Conservation (phyloP, 1,140 invertebrate genomes). For the Drosophila lacteicornis region DNA sequence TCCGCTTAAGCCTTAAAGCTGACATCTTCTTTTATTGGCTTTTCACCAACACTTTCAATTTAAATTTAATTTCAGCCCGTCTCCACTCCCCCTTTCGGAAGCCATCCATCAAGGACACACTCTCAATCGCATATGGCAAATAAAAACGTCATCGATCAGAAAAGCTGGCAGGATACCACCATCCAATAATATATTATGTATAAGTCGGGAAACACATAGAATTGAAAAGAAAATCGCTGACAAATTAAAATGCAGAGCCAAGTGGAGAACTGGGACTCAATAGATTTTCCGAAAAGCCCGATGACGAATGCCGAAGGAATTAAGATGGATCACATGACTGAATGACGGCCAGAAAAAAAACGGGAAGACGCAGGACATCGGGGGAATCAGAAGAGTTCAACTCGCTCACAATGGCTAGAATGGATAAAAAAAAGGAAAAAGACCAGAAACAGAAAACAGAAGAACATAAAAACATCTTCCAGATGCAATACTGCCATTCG, state of each 20-base stretch:
- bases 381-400: conserved; percentile 57
- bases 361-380: conserved; percentile 22
- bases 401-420: conserved; percentile 37
- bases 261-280: conserved; percentile 57
- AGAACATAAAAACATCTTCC: conserved; percentile 45
- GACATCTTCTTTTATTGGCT: conserved; percentile 8
- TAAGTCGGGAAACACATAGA: conserved; percentile 32
- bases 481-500: conserved; percentile 62
- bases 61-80: conserved; percentile 53
- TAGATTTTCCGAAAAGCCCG: conserved; percentile 61
- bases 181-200: conserved; percentile 59
- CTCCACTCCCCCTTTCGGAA: neutral
- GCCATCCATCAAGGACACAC: conserved; percentile 60
- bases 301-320: conserved; percentile 82
- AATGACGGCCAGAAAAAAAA: conserved; percentile 66
- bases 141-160: conserved; percentile 83
- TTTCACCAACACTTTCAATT: conserved; percentile 48
- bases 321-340: conserved; percentile 81
- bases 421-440: conserved; percentile 30
- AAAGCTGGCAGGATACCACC: conserved; percentile 51
- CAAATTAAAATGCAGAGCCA: conserved; percentile 81
- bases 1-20: neutral
- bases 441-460: conserved; percentile 45
- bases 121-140: conserved; percentile 56
- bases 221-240: conserved; percentile 65